Evolutionary conservation across 1,140 invertebrate genomes (phyloP).

Genomic region (Brachionus paranguensis): DNA sequence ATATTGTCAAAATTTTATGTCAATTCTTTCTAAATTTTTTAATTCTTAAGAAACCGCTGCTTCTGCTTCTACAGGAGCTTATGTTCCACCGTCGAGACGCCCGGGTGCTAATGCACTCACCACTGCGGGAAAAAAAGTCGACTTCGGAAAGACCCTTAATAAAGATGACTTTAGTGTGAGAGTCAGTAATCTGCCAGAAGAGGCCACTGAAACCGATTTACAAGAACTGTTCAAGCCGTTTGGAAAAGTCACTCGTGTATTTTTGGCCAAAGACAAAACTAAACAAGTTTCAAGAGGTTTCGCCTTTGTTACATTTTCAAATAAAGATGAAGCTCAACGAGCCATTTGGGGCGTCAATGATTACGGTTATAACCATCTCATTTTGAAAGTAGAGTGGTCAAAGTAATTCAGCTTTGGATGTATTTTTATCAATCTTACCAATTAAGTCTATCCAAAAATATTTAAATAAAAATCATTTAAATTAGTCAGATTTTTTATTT

Average conservation of each 20-base stretch:
- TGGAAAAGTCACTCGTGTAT: slow-evolving; percentile 77
- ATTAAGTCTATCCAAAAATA: background rate
- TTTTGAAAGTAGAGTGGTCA: slow-evolving; percentile 97
- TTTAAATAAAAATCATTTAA: background rate
- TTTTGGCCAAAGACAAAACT: slow-evolving; percentile 73
- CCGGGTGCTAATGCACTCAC: slow-evolving; percentile 44
- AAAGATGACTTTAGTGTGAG: slow-evolving; percentile 77
- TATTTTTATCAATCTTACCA: background rate
- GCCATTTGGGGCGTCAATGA: slow-evolving; percentile 85
- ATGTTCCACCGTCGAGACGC: slow-evolving; percentile 41
- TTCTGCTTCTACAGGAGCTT: slow-evolving; percentile 39
- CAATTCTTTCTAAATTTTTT: background rate
- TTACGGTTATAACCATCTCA: slow-evolving; percentile 94
- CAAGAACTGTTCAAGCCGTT: slow-evolving; percentile 89
- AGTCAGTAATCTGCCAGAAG: slow-evolving; percentile 94
- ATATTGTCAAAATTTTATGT: background rate
- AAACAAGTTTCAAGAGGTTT: slow-evolving; percentile 28
- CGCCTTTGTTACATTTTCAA: slow-evolving; percentile 39
- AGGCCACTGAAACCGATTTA: slow-evolving; percentile 84
- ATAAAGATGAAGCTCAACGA: slow-evolving; percentile 74
- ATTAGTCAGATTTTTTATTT: background rate
- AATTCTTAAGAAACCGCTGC: background rate
- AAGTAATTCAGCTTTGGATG: slow-evolving; percentile 59
- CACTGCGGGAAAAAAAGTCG: slow-evolving; percentile 40
- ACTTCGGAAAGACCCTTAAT: background rate